Evolutionary conservation across 2,888 invertebrate species (phyloP), one percentile per base, ranked within the genome.

Genomic region (Phyto melanocephala): DNA sequence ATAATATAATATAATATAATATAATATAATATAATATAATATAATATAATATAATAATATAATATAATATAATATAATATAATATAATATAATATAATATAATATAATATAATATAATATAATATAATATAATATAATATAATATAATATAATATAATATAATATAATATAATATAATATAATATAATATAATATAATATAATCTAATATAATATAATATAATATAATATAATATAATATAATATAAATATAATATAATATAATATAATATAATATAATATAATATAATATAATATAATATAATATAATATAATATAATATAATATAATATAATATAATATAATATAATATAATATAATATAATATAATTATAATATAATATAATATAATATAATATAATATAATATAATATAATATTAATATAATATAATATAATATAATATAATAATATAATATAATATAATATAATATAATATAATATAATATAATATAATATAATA

Each of bases 141-240:
- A 54, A 28, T 54, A 54, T 54, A 54, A 54, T 54, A 54, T 54
- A 54, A 54, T 54, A 54, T 54, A 54, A 54, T 54, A 54, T 54
- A 54, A 54, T 54, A 54, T 54, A 54, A 54, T 54, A 54, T 54
- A 54, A 54, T 54, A 54, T 54, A 54, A 54, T 54, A 54, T 54
- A 54, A 54, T 54, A 54, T 54, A 54, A 54, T 54, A 54, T 54
- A 54, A 54, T 54, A 54, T 54, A 54, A 54, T 54, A 54, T 28
- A 54, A 54, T 24, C 52, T 54, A n/a, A 28, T 28, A 28, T 54
- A 54, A 47, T 17, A 20, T 20, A 47, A 17, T 20, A 47, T 20
- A 20, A 17, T 47, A 20, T 20, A 17, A 17, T 20, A 47, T 20
- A 47, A 20, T 20, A 47, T 47, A 47, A 47, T 47, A 28, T 28